Evolutionary conservation across 2,888 invertebrate genomes (phyloP), one percentile per base, ranked within the genome.

Genomic region (Idaea aversata): DNA sequence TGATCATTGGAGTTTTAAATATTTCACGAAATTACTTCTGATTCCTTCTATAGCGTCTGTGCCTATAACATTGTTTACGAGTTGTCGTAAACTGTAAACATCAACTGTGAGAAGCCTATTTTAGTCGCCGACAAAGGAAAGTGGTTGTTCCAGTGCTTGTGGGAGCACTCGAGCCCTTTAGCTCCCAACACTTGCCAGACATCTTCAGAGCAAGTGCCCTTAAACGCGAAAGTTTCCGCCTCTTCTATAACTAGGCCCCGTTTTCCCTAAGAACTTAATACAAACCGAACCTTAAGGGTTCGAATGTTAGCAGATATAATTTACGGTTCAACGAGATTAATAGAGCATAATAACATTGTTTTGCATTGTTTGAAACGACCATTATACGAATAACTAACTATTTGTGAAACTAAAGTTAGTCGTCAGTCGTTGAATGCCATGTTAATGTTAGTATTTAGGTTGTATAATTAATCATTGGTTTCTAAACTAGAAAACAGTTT

Each of bases 141-240:
- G 63, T 38, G 61, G 62, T 64, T 59, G 61, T 61, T 62, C 63
- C 67, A 71, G 71, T 66, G 70, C 66, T 68, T 68, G 66, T 61
- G 59, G 63, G 62, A 63, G 67, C 68, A 63, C 72, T 71, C 67
- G 72, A 77, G 76, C 75, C 68, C 75, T 80, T 77, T 78, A 68
- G 70, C 72, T 67, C 47, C 69, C 75, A 77, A 75, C 77, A 76
- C 80, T 84, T 73, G 72, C 68, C 72, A 73, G 67, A 75, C 71
- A 77, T 78, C 77, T 79, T 76, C 73, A 70, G 69, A 66, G 67
- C 15, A 67, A 82, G 77, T 68, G 76, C 78, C 70, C 76, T 83
- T 72, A 67, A 25, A 70, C 71, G 73, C 72, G 71, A 78, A 83
- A 83, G 78, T 84, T 82, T 80, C 76, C 75, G 74, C 68, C 69